phyloP scores from a whole-genome alignment of 2,888 invertebrate species.

The Synanthedon vespiformis region DNA sequence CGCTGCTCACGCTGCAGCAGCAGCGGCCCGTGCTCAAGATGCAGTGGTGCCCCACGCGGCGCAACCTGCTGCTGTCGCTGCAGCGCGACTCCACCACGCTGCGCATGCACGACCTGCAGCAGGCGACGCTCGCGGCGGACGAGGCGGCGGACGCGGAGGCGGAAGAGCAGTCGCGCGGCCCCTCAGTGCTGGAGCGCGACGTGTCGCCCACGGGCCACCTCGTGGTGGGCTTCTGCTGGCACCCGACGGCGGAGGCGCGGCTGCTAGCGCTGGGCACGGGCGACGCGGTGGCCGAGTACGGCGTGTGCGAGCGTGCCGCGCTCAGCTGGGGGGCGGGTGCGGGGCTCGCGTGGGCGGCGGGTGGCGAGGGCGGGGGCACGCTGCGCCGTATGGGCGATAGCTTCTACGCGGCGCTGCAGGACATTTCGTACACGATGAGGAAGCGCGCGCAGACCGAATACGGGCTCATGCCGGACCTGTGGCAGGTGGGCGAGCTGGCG shows the following conservation, averaged over 20 bases:
- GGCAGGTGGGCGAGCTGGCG: conserved; percentile 83
- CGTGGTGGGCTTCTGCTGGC: conserved; percentile 88
- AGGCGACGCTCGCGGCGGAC: conserved; percentile 23
- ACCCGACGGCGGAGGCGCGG: conserved; percentile 83
- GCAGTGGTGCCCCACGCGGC: conserved; percentile 91
- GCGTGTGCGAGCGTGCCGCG: conserved; percentile 84
- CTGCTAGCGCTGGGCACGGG: conserved; percentile 63
- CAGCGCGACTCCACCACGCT: conserved; percentile 83
- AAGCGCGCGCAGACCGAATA: conserved; percentile 79
- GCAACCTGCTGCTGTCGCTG: conserved; percentile 83
- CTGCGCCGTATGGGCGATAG: conserved; percentile 54
- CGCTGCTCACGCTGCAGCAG: conserved; percentile 79
- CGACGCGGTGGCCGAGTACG: conserved; percentile 77
- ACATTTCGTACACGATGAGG: conserved; percentile 81
- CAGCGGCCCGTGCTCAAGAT: conserved; percentile 79
- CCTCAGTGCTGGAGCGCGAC: conserved; percentile 39
- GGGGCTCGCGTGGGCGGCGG: conserved; percentile 67
- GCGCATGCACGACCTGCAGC: conserved; percentile 86
- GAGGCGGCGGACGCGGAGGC: conserved; percentile 18
- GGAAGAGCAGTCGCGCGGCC: conserved; percentile 24
- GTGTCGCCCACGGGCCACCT: conserved; percentile 43
- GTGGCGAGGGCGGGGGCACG: conserved; percentile 48
- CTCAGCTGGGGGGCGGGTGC: conserved; percentile 87
- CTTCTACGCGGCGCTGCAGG: conserved; percentile 69
- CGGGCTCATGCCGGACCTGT: conserved; percentile 82